Evolutionary conservation across 2,797 vertebrate genomes (phyloP).

Genomic region (Hoplostethus atlanticus): DNA sequence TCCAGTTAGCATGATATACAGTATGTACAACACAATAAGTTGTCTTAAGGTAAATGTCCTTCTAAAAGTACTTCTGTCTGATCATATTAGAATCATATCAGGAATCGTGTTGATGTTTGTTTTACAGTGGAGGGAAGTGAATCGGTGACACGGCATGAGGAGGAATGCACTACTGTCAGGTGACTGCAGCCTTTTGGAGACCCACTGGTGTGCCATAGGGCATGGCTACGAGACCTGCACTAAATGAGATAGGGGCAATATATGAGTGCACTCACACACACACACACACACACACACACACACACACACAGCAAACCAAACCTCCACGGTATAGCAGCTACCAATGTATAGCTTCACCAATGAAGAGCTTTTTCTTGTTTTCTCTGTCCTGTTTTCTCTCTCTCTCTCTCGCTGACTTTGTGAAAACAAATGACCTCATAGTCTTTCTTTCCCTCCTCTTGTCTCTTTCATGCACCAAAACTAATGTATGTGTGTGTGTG

Average conservation of each 20-base stretch:
- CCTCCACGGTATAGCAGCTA: neutral
- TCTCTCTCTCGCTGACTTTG: neutral
- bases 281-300: conserved; percentile 7
- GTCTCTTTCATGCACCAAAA: neutral
- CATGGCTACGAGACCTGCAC: conserved; percentile 47
- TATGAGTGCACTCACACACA: neutral
- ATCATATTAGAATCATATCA: no score
- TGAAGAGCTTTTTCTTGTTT: neutral
- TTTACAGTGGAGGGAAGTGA: neutral
- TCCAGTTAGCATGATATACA: neutral
- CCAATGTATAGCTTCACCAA: neutral
- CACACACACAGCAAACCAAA: neutral
- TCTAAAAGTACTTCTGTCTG: no score
- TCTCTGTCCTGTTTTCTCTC: conserved; percentile 1
- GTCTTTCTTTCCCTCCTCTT: no score
- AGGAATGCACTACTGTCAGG: neutral
- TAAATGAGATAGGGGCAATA: conserved; percentile 35
- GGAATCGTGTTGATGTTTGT: conserved; percentile 5
- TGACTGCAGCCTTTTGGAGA: conserved; percentile 8
- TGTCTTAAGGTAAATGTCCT: no score
- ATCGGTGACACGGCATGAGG: neutral
- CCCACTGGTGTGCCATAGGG: conserved; percentile 11
- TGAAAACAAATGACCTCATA: neutral
- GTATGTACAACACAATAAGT: no score
- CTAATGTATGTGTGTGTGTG: neutral